Percentiles rank a stretch among this genome's conserved stretches.
Conservation (phyloP, 2,888 invertebrate genomes). For the Orthonychiurus folsomi region DNA sequence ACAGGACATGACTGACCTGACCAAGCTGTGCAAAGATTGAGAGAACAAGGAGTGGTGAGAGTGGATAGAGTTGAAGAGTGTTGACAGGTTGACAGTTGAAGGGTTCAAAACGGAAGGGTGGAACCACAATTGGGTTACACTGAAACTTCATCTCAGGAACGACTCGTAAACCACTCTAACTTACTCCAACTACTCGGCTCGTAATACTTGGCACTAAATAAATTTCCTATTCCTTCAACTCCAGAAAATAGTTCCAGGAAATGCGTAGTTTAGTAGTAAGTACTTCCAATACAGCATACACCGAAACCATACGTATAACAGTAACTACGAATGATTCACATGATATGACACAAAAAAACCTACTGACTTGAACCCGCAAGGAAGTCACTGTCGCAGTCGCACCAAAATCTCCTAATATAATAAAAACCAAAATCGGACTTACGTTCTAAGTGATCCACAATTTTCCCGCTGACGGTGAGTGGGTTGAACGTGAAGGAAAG, state of each 20-base stretch:
- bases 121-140: slow-evolving; percentile 1
- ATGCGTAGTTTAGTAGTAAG: too few species aligned
- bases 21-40: background rate
- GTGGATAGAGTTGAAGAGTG: background rate
- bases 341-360: too few species aligned
- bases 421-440: background rate
- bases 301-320: too few species aligned
- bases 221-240: too few species aligned
- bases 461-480: background rate
- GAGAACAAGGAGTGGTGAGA: background rate
- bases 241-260: too few species aligned
- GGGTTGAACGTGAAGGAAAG: background rate
- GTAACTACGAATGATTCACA: too few species aligned
- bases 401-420: background rate
- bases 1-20: background rate
- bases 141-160: slow-evolving; percentile 1
- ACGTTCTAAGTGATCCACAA: background rate
- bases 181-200: too few species aligned
- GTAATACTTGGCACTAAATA: too few species aligned
- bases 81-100: background rate
- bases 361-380: too few species aligned
- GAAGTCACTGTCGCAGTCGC: too few species aligned
- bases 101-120: background rate
- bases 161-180: background rate
- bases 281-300: too few species aligned